phyloP scores from a whole-genome alignment of 2,888 invertebrate species.

The Andrena fulva region DNA sequence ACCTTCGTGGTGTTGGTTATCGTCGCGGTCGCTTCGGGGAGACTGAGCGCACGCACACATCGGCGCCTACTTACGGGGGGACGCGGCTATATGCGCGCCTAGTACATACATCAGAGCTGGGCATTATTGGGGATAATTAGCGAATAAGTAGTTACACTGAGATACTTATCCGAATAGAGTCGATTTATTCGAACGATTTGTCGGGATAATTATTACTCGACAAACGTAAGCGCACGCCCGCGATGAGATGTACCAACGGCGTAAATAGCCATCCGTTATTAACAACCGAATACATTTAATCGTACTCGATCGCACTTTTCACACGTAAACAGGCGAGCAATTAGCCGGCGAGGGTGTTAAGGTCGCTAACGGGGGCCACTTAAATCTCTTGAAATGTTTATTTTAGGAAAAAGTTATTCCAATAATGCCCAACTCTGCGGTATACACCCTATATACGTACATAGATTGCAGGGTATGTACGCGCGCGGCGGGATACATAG shows the following conservation, averaged over 20 bases:
- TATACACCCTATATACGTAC: constrained; percentile 6
- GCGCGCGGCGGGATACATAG: constrained; percentile 19
- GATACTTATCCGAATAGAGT: background rate
- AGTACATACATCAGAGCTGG: background rate
- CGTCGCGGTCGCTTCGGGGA: constrained; percentile 66
- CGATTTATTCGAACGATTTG: background rate
- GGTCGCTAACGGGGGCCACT: background rate
- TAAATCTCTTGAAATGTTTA: background rate
- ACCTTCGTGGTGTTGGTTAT: constrained; percentile 63
- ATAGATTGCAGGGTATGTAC: constrained; percentile 7
- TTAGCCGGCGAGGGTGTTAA: background rate
- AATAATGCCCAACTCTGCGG: constrained; percentile 2
- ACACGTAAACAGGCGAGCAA: background rate
- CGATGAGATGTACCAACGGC: too few species aligned
- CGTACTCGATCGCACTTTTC: too few species aligned
- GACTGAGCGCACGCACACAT: constrained; percentile 30
- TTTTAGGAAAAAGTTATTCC: background rate
- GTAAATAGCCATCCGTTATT: too few species aligned
- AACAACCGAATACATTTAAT: too few species aligned
- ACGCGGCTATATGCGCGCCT: background rate
- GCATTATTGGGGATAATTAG: constrained; percentile 4
- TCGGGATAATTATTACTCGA: background rate
- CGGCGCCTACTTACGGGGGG: background rate
- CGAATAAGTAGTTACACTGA: background rate
- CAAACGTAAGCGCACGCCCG: too few species aligned